Base-by-base conservation (phyloP, 1,140 invertebrate species). In the Hesperophylax magnus region DNA sequence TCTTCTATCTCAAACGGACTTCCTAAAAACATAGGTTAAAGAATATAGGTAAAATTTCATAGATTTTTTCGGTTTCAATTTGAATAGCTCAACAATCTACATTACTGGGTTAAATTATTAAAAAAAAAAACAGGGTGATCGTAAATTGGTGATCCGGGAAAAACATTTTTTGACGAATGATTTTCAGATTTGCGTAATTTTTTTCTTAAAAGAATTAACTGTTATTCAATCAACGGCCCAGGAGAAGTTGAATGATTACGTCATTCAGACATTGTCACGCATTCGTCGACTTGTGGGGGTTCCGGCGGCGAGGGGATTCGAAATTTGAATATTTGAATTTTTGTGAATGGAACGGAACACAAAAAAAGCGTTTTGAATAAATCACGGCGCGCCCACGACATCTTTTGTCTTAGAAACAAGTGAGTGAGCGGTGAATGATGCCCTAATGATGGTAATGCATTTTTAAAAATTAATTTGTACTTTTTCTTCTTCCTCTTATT, bases 321-420 rank as follows among this genome's bases (percentile, higher is more conserved):
- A 34, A 47, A 79, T 79, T 79, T 79, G 67, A 79, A 78, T 78
- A 78, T 78, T 78, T 71, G 77, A 79, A 79, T 79, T 78, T 74
- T 79, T 34, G 67, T 79, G 78, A 79, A 79, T 79, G 78, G 78
- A 79, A 79, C 67, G 69, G 24, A 72, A 58, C 52, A 72, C 47
- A 71, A 79, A 79, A 78, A 79, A 79, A 69, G 60, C 61, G 63
- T 54, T 71, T 69, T 79, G 78, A 79, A 79, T 79, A 79, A 71
- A 72, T 79, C 54, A 78, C 56, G 22, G 34, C 39, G 22, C 78
- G 78, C 78, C 78, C 78, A 79, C 78, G 54, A 58, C 65, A 60
- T 39, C 78, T 79, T 78, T 79, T 79, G 78, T 79, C 67, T 79
- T 72, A 79, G 63, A 61, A 20, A 24, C 27, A 52, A 60, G 34